Conservation (phyloP, 2,797 vertebrate species). For the Artibeus jamaicensis region DNA sequence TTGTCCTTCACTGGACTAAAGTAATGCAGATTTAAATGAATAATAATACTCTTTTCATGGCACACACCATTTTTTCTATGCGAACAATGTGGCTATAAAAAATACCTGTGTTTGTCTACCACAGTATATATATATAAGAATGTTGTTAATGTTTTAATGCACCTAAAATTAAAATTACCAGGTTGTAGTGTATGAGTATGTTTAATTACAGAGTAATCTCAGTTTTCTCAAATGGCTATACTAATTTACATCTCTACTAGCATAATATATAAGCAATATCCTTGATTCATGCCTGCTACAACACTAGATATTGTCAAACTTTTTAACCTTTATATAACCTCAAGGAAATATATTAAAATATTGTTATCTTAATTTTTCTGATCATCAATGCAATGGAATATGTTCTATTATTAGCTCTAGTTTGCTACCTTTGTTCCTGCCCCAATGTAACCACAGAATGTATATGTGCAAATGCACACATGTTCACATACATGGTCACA, state of each 20-base stretch:
- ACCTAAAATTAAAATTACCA: neutral
- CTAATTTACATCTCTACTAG: neutral
- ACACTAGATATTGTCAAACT: neutral
- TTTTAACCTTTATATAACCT: neutral
- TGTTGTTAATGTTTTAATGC: neutral
- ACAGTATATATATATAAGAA: neutral
- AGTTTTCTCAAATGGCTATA: neutral
- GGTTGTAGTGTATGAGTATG: rapidly evolving
- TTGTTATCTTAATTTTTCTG: neutral
- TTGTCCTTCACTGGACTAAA: neutral
- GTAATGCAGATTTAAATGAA: neutral
- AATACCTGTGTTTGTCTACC: neutral
- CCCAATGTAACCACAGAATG: neutral
- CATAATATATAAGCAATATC: neutral
- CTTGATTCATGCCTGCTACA: neutral
- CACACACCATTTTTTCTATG: neutral
- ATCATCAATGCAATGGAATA: neutral
- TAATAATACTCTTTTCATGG: neutral
- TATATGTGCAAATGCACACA: neutral
- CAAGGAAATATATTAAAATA: neutral
- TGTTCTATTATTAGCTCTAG: neutral
- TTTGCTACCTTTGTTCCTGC: neutral
- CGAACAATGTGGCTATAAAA: neutral
- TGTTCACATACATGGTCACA: neutral
- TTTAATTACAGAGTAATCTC: neutral